phyloP scores from a whole-genome alignment of 2,888 invertebrate species.

The Lycocerus yunnanus region DNA sequence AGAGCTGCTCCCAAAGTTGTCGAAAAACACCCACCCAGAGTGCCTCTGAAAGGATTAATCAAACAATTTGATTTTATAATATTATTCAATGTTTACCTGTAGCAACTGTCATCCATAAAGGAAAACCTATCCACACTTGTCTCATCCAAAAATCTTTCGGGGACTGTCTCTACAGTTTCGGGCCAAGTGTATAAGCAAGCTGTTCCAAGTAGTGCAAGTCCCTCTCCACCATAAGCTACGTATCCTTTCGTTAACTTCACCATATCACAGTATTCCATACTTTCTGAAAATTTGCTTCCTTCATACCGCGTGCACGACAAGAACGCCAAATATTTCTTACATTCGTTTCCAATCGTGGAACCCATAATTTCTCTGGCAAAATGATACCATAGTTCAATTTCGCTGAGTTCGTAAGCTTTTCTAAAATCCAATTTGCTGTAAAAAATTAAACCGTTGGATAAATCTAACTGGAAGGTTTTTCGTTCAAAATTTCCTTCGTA shows the following conservation, averaged over 20 bases:
- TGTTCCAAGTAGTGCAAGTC: constrained; percentile 88
- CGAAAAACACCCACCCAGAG: constrained; percentile 85
- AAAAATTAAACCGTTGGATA: constrained; percentile 75
- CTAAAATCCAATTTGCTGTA: constrained; percentile 71
- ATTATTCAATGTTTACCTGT: constrained; percentile 60
- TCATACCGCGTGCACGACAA: constrained; percentile 84
- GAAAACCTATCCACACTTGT: constrained; percentile 71
- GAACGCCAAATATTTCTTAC: constrained; percentile 87
- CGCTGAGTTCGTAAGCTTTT: constrained; percentile 72
- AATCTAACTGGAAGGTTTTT: constrained; percentile 81
- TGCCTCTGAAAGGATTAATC: constrained; percentile 63
- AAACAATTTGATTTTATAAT: neutral
- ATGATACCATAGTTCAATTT: constrained; percentile 81
- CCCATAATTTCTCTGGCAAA: constrained; percentile 85
- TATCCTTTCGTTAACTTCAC: constrained; percentile 75
- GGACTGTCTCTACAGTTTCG: constrained; percentile 67
- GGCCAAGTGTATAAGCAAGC: constrained; percentile 94
- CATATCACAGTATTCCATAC: constrained; percentile 71
- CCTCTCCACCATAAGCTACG: constrained; percentile 91
- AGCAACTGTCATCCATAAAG: constrained; percentile 91
- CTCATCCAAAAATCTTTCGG: constrained; percentile 62
- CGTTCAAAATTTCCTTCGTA: constrained; percentile 76
- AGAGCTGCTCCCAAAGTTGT: constrained; percentile 90
- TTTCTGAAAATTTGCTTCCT: constrained; percentile 59
- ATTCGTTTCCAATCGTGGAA: constrained; percentile 65